A percentile compares a stretch with the other conserved stretches of the same genome.
Evolutionary conservation across 2,888 invertebrate species (phyloP).

Genomic region (Stegophylla sp.): DNA sequence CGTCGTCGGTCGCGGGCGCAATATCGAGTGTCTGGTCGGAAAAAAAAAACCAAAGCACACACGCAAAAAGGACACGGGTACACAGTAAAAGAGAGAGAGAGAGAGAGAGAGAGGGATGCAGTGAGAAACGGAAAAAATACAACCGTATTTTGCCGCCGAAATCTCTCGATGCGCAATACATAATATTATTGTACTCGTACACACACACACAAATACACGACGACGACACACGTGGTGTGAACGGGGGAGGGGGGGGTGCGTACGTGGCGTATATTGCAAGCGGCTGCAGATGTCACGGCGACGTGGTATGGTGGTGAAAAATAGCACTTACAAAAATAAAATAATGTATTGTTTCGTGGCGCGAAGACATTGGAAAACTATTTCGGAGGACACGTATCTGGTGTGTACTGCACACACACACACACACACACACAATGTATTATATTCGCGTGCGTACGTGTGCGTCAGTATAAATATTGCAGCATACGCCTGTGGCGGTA

Average conservation of each 20-base stretch:
- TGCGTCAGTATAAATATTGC: no score
- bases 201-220: not conserved
- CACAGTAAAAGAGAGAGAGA: not conserved
- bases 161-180: no score
- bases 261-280: not conserved
- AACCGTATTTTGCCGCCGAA: no score
- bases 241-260: no score
- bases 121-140: no score
- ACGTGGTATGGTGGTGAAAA: not conserved
- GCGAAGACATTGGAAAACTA: constrained; percentile 33
- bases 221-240: not conserved
- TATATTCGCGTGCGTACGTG: no score
- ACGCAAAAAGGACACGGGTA: not conserved
- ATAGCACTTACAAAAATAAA: constrained; percentile 1
- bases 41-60: not conserved
- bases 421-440: not conserved
- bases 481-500: no score
- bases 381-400: constrained; percentile 1
- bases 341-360: not conserved
- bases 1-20: not conserved
- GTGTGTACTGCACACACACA: not conserved
- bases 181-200: no score
- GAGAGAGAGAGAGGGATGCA: not conserved
- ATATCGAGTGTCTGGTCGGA: not conserved
- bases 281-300: not conserved